phyloP scores from a whole-genome alignment of 2,113 vertebrate genomes.

The Triplophysa dalaica region DNA sequence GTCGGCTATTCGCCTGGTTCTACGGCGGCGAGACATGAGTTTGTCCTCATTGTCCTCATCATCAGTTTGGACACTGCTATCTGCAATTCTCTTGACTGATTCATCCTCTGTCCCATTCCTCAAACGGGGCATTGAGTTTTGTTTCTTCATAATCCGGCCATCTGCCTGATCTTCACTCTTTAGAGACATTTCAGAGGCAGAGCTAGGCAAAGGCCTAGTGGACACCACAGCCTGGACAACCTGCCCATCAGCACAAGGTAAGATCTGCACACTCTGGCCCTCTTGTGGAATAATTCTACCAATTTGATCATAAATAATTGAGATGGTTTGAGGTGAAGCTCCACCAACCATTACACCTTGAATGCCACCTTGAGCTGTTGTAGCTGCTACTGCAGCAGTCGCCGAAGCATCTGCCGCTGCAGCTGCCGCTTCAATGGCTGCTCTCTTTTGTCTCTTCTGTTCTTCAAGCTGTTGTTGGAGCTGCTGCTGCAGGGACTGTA shows the following conservation, averaged over 20 bases:
- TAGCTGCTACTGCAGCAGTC: conserved; percentile 78
- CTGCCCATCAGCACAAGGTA: conserved; percentile 75
- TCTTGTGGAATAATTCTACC: conserved; percentile 82
- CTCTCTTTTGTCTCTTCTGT: conserved; percentile 91
- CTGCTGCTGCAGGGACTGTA: conserved; percentile 95
- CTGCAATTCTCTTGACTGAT: conserved; percentile 80
- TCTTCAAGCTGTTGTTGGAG: conserved; percentile 96
- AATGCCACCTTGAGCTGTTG: conserved; percentile 84
- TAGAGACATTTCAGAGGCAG: conserved; percentile 92
- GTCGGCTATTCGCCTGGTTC: conserved; percentile 86
- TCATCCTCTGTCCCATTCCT: conserved; percentile 86
- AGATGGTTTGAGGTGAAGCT: conserved; percentile 70
- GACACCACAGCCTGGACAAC: conserved; percentile 74
- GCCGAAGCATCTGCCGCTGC: conserved; percentile 76
- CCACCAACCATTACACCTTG: conserved; percentile 77
- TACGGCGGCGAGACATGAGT: conserved; percentile 85
- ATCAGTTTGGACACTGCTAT: conserved; percentile 95
- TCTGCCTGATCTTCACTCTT: conserved; percentile 87
- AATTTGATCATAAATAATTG: conserved; percentile 78
- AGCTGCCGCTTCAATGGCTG: conserved; percentile 82
- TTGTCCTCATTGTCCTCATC: conserved; percentile 93
- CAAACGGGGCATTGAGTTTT: conserved; percentile 94
- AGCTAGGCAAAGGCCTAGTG: conserved; percentile 88
- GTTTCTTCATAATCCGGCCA: conserved; percentile 85
- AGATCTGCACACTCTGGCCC: conserved; percentile 87